phyloP scores from a whole-genome alignment of 1,140 invertebrate genomes.

The Pseudomyrmex cubaensis region DNA sequence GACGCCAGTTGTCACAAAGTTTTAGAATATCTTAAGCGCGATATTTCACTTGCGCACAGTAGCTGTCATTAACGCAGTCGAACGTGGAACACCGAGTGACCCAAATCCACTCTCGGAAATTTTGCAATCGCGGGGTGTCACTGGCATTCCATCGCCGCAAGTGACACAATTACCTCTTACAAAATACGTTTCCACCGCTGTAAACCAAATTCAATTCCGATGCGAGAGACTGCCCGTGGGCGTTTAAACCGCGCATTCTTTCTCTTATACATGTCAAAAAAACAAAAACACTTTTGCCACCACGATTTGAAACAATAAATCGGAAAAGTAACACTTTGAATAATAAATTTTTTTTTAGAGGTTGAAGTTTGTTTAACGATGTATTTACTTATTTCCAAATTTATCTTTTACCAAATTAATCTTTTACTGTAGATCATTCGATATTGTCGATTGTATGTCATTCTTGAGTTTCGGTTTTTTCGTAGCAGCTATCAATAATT shows the following conservation, averaged over 20 bases:
- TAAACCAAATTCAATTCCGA: slow-evolving; percentile 3
- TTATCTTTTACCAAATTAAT: no score
- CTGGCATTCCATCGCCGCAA: slow-evolving; percentile 35
- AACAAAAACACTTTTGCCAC: background rate
- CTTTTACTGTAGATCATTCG: no score
- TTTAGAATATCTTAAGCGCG: background rate
- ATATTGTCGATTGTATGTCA: no score
- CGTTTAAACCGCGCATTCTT: slow-evolving; percentile 8
- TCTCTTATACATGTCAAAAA: background rate
- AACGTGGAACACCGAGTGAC: slow-evolving; percentile 42
- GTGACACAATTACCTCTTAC: slow-evolving; percentile 49
- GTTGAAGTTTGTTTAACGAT: background rate
- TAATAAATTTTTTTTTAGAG: no score
- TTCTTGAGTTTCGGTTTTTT: no score
- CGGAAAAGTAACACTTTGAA: background rate
- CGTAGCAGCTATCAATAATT: background rate
- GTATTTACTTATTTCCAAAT: no score
- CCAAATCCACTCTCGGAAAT: slow-evolving; percentile 43
- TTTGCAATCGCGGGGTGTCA: slow-evolving; percentile 49
- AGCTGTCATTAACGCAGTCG: slow-evolving; percentile 51
- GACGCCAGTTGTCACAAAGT: background rate
- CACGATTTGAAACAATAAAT: background rate
- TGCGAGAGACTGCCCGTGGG: slow-evolving; percentile 19
- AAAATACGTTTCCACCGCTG: slow-evolving; percentile 31
- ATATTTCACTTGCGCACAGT: slow-evolving; percentile 28